Evolutionary conservation across 2,113 vertebrate genomes (phyloP), one percentile per base, ranked within the genome.

Genomic region (Galeopterus variegatus): DNA sequence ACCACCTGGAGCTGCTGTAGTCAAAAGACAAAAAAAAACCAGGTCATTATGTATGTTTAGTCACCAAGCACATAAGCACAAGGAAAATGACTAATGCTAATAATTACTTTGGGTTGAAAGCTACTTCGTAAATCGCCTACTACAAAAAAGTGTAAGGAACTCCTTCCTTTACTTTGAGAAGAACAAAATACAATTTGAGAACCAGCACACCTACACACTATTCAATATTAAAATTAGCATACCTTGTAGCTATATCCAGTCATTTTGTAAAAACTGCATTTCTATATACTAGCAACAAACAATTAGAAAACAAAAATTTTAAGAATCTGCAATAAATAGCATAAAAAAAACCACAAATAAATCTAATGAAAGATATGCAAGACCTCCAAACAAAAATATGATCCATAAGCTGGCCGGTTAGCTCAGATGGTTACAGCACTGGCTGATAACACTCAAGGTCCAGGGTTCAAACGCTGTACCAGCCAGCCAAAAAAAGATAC

Each of bases 1-100:
- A 99, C 99, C 90, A 99, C 99, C 96, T 99, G 99, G 87, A 99
- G 98, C 97, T 99, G 99, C 99, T 99, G 98, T 56, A 97, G 2
- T 79, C 54, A 94, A 70, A 67, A 24, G 95, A 95, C 6, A 96
- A 95, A 87, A 70, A 86, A 96, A 58, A 94, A 13, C 21, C 89
- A 36, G 33, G 58, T 91, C 67, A 97, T 45, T 90, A 92, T 56
- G 80, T 23, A 58, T 15, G 33, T 58, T 90, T 15, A 54, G 24
- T 89, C 89, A 90, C 52, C 82, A 90, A 56, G 86, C 13, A 65
- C 1, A 15, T 18, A 65, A 45, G 11, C 24, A n/a, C 19, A 36
- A 67, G 18, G 76, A 56, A 73, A 60, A 69, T 58, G 67, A 69
- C 33, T 31, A 62, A 91, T 10, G 72, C 24, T 89, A n/a, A n/a